These are phyloP conservation scores for Microcebus griseorufus DNA, from an alignment of 2,113 vertebrate genomes.

Conservation along the genomic window DNA sequence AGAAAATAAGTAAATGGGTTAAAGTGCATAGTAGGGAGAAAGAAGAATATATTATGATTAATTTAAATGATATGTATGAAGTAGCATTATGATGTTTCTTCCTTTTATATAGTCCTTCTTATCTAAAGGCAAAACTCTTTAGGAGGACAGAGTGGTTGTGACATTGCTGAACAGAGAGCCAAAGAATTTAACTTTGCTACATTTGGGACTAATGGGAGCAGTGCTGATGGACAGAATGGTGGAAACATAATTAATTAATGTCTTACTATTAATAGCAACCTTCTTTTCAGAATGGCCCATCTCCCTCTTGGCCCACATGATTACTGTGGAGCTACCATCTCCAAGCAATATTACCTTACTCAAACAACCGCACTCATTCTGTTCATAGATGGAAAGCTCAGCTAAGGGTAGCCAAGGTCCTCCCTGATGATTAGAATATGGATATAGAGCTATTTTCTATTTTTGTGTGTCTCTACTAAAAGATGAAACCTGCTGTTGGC, in stretches of 20 bases:
- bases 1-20: background rate
- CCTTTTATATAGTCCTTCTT: background rate
- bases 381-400: background rate
- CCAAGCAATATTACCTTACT: background rate
- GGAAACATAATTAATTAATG: background rate
- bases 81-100: background rate
- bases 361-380: background rate
- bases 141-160: background rate
- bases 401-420: background rate
- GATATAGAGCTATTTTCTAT: background rate
- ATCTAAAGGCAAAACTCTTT: background rate
- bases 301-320: background rate
- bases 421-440: background rate
- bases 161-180: background rate
- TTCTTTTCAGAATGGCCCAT: background rate
- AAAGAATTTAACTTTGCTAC: background rate
- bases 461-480: background rate
- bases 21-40: background rate
- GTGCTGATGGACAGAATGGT: background rate
- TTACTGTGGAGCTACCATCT: background rate
- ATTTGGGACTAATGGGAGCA: background rate
- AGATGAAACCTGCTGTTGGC: background rate
- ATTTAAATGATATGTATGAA: background rate
- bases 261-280: background rate
- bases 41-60: background rate